phyloP scores from a whole-genome alignment of 1,140 invertebrate species.

The Chironomus striatipennis region DNA sequence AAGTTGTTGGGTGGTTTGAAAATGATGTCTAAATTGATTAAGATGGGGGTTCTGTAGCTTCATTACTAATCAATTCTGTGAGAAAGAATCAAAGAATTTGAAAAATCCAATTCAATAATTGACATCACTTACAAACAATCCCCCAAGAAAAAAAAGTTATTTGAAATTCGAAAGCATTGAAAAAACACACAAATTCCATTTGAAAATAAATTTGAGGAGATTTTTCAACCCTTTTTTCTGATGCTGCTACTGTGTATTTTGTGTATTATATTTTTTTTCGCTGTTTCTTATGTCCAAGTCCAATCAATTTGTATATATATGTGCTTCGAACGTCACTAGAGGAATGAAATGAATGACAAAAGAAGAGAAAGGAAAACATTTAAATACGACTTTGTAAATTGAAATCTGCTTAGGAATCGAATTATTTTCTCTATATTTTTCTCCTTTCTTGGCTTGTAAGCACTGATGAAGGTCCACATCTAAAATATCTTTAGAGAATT shows the following conservation, averaged over 20 bases:
- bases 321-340: neutral
- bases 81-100: neutral
- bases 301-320: slow-evolving; percentile 17
- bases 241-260: neutral
- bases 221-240: slow-evolving; percentile 16
- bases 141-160: neutral
- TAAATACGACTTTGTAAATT: slow-evolving; percentile 9
- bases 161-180: neutral
- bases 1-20: neutral
- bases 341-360: slow-evolving; percentile 10
- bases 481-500: too few species aligned
- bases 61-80: too few species aligned
- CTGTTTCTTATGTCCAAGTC: neutral
- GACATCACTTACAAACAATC: too few species aligned
- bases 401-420: neutral
- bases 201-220: slow-evolving; percentile 18
- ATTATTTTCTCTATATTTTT: too few species aligned
- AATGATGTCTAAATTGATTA: too few species aligned
- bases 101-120: too few species aligned
- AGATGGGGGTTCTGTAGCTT: too few species aligned
- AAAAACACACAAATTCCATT: slow-evolving; percentile 23
- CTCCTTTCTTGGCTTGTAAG: too few species aligned
- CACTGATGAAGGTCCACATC: too few species aligned
- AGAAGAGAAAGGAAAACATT: neutral
- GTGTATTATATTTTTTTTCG: neutral